These are phyloP conservation scores for Cataglyphis cursor DNA, from an alignment of 2,888 invertebrate genomes.

Conservation along the genomic window DNA sequence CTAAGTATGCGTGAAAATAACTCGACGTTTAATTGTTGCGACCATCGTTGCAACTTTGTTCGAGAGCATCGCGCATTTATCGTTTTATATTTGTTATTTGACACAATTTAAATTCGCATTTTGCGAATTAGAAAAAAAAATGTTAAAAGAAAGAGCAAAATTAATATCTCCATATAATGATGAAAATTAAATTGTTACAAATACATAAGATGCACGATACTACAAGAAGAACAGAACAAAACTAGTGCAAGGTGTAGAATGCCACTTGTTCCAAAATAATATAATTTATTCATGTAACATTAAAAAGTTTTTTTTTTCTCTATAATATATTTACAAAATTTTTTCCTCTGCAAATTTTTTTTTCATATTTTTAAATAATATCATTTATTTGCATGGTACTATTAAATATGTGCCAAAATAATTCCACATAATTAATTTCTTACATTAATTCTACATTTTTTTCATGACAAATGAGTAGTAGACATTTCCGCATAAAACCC, in stretches of 20 bases:
- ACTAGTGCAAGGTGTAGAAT: not conserved
- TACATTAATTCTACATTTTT: constrained; percentile 31
- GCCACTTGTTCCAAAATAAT: not conserved
- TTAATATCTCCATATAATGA: not conserved
- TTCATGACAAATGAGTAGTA: constrained; percentile 18
- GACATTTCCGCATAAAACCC: constrained; percentile 23
- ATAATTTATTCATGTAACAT: not conserved
- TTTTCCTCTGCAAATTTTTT: not conserved
- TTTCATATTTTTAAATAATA: not conserved
- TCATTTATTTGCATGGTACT: not conserved
- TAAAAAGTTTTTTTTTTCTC: not conserved
- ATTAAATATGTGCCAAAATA: constrained; percentile 6
- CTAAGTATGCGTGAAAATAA: constrained; percentile 52
- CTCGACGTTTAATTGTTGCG: constrained; percentile 47
- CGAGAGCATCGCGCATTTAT: constrained; percentile 19
- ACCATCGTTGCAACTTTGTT: constrained; percentile 13
- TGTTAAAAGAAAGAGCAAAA: not conserved
- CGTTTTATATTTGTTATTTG: constrained; percentile 16
- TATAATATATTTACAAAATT: not conserved
- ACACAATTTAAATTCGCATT: constrained; percentile 4
- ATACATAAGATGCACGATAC: too few relatives aligned
- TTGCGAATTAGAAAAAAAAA: not conserved
- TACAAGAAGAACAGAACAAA: not conserved
- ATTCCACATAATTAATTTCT: constrained; percentile 20
- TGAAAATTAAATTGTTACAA: not conserved